These are phyloP conservation scores for Crotalus viridis DNA, from an alignment of 2,113 vertebrate genomes.

Conservation along the genomic window DNA sequence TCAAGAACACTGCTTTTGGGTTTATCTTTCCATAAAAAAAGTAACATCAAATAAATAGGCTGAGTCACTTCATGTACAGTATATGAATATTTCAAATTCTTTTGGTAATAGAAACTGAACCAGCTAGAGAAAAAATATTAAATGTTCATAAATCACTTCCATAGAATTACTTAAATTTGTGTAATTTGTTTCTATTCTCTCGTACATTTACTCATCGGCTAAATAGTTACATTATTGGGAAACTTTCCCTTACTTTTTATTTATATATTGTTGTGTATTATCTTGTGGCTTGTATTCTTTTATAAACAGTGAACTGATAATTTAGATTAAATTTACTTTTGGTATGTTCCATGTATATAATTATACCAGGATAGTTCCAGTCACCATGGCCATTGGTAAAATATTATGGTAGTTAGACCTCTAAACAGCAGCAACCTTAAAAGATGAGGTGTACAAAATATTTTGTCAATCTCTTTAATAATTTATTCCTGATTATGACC, in stretches of 20 bases:
- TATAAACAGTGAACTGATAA: background rate
- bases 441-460: background rate
- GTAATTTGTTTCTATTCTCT: background rate
- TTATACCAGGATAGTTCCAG: background rate
- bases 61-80: background rate
- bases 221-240: background rate
- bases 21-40: background rate
- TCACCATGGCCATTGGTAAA: background rate
- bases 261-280: background rate
- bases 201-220: background rate
- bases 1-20: background rate
- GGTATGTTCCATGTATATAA: background rate
- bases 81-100: background rate
- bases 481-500: background rate
- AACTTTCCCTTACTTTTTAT: background rate
- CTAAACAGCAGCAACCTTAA: background rate
- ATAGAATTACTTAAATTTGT: background rate
- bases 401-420: background rate
- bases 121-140: background rate
- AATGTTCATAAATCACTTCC: background rate
- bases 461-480: background rate
- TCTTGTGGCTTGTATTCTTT: background rate
- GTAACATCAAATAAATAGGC: background rate
- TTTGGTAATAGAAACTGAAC: background rate
- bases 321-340: background rate